Evolutionary conservation across 2,113 vertebrate species (phyloP), one percentile per base, ranked within the genome.

Genomic region (Pterocles gutturalis): DNA sequence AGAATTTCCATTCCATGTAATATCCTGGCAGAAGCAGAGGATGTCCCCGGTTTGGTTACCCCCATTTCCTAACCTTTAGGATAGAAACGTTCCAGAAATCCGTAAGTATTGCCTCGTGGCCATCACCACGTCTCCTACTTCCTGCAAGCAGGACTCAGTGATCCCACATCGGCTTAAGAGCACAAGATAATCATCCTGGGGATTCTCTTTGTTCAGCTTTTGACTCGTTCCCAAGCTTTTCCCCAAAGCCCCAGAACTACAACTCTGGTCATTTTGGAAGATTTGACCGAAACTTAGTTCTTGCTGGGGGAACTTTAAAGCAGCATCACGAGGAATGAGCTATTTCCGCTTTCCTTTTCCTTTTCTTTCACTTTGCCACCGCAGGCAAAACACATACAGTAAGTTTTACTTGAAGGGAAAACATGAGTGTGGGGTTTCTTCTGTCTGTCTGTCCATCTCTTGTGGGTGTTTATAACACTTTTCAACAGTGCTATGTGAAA

Each of bases 101-200:
- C 29, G 6, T 34, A 20, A 26, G 20, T 70, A 4, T 22, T 33
- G 15, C 9, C 10, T 25, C 26, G 4, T 2, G 29, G 25, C 49
- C 75, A 57, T 38, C 9, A 3, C 43, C 15, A 3, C 3, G 1
- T 15, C 26, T 33, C 66, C 3, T 1, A 17, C 13, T 18, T 19
- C 41, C 7, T 0, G 9, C 26, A 29, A 17, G 34, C 48, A 64
- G 31, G 33, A 22, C 55, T 51, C 43, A 29, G 41, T 38, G 20
- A 51, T 5, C 57, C 53, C 28, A 5, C 9, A 4, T 10, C 0
- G 3, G 70, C 60, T 82, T 70, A 84, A 85, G 17, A 58, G 18
- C 43, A 76, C 11, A 15, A 22, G 25, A 9, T 26, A 17, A n/a
- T 60, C 49, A 14, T 45, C 48, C 4, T 3, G 13, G 25, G 16